Evolutionary conservation across 2,113 vertebrate species (phyloP).

Genomic region (Plecturocebus donacophilus): DNA sequence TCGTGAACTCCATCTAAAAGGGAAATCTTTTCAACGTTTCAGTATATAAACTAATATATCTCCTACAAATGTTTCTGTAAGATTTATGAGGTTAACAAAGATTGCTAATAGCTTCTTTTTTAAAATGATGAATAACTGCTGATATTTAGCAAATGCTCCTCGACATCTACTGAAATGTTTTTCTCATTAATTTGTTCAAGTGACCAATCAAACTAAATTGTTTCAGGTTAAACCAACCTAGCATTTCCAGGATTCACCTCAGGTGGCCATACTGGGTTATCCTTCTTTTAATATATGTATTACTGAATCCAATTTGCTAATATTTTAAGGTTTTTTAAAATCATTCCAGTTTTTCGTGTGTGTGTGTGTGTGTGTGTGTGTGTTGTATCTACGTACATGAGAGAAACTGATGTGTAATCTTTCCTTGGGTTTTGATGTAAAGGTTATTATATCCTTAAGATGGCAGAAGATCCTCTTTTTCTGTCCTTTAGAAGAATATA

Average conservation of each 20-base stretch:
- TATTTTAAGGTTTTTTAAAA: background rate
- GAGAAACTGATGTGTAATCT: background rate
- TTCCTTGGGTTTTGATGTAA: background rate
- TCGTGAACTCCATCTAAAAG: background rate
- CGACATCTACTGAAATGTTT: background rate
- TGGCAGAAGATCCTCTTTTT: background rate
- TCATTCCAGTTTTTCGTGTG: no score
- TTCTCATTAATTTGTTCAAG: background rate
- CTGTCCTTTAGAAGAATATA: background rate
- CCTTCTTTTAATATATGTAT: background rate
- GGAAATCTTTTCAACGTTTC: background rate
- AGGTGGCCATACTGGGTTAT: background rate
- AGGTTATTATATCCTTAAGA: background rate
- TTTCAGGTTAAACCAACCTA: background rate
- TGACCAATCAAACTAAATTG: background rate
- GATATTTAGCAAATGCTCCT: background rate
- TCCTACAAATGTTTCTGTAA: background rate
- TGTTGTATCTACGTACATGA: background rate
- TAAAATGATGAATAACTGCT: background rate
- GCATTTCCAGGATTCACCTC: background rate
- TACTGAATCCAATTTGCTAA: background rate
- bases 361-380: background rate
- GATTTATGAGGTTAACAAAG: background rate
- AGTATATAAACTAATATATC: background rate
- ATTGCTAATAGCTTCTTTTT: background rate